Conservation (phyloP, 2,888 invertebrate species). For the Atherix ibis region DNA sequence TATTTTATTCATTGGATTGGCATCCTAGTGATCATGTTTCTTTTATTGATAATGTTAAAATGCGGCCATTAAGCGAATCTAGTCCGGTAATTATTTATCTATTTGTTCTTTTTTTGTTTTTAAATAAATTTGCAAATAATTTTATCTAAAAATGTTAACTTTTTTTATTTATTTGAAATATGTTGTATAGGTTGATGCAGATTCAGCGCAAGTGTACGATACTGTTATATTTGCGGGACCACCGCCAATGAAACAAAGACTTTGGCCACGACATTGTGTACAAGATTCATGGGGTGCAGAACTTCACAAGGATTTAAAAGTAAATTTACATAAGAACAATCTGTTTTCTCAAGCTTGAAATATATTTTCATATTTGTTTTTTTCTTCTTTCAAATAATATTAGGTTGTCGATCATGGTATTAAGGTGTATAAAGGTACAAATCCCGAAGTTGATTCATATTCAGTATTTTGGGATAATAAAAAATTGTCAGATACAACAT, state of each 20-base stretch:
- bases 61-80: constrained; percentile 54
- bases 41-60: constrained; percentile 81
- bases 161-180: constrained; percentile 4
- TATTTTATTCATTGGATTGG: constrained; percentile 94
- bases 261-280: constrained; percentile 95
- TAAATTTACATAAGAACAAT: constrained; percentile 19
- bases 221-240: constrained; percentile 85
- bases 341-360: constrained; percentile 1
- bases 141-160: constrained; percentile 1
- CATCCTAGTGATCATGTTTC: constrained; percentile 93
- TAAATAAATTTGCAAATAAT: not conserved
- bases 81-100: constrained; percentile 42
- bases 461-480: constrained; percentile 98
- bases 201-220: constrained; percentile 70
- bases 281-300: constrained; percentile 92
- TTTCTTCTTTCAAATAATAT: constrained; percentile 2
- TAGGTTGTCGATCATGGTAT: constrained; percentile 58
- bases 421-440: constrained; percentile 80
- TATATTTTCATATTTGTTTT: constrained; percentile 1
- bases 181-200: constrained; percentile 43
- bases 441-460: constrained; percentile 91
- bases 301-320: constrained; percentile 76
- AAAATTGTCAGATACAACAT: constrained; percentile 71
- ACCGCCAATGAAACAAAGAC: constrained; percentile 67
- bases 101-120: not conserved